Evolutionary conservation across 2,888 invertebrate genomes (phyloP), one percentile per base, ranked within the genome.

Genomic region (Lobophora halterata): DNA sequence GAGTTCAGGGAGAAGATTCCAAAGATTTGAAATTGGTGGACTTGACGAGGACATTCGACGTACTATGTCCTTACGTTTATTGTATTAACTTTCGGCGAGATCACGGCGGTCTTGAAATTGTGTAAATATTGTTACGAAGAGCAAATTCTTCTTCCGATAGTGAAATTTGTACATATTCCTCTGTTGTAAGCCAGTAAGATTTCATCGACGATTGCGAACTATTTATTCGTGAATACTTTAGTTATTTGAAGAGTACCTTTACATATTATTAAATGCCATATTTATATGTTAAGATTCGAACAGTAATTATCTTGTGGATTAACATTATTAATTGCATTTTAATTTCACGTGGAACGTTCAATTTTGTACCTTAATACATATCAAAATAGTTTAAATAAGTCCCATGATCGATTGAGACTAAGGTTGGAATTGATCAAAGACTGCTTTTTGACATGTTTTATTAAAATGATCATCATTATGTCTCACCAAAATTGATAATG

Each of bases 131-230:
- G 82, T 86, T 82, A 80, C 59, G 71, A 71, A 65, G 74, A 56
- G 63, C 71, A 79, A 73, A 65, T 67, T 74, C 76, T 81, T 86
- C 85, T 85, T 87, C 85, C 86, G n/a, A 87, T 87, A 87, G 87
- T 73, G 71, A 87, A 87, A 87, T 83, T 83, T 87, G 87, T 87
- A 87, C 79, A 87, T 87, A 87, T 76, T 76, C 69, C 74, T 77
- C 79, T 77, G 60, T 49, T 49, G 36, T 78, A 79, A 79, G 78
- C 66, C 68, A 71, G 63, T 66, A 72, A 70, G 65, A 71, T 77
- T 82, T 76, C 75, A 76, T 73, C 73, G 81, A 77, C 80, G 81
- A 83, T 79, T 70, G n/a, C 69, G 64, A 71, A 65, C 81, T 72
- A 82, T 79, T 82, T 77, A 79, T 81, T 76, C 80, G 80, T 80